Evolutionary conservation across 2,797 vertebrate species (phyloP).

Genomic region (Apogon hyalosoma): DNA sequence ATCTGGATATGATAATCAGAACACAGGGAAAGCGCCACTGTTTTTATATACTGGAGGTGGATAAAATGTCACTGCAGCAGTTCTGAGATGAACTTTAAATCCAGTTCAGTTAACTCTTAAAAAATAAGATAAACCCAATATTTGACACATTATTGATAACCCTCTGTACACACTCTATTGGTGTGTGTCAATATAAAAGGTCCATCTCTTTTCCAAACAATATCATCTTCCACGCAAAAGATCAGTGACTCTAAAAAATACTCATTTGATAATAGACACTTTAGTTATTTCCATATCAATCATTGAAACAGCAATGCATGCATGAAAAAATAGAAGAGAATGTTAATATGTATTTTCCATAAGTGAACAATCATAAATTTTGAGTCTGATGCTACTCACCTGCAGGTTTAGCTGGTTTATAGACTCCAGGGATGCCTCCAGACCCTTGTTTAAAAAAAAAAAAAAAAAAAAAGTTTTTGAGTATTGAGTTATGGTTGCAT

Average conservation of each 20-base stretch:
- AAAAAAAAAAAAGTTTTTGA: slow-evolving; percentile 26
- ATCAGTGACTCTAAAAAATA: neutral
- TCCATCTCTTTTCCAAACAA: neutral
- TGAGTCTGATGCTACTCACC: slow-evolving; percentile 70
- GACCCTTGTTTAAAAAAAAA: slow-evolving; percentile 76
- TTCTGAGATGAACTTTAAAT: neutral
- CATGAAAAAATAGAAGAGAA: slow-evolving; percentile 26
- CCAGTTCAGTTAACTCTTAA: neutral
- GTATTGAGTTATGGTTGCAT: slow-evolving; percentile 46
- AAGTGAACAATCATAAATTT: slow-evolving; percentile 30
- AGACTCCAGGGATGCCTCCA: slow-evolving; percentile 75
- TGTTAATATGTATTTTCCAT: slow-evolving; percentile 22
- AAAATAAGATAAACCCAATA: neutral
- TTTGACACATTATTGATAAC: neutral
- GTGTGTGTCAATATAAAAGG: too few relatives aligned
- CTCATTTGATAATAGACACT: neutral
- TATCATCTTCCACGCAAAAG: slow-evolving; percentile 1
- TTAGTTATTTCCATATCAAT: neutral
- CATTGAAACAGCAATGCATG: neutral
- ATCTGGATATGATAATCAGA: slow-evolving; percentile 8
- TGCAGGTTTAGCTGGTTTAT: slow-evolving; percentile 84
- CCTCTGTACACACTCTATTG: too few relatives aligned
- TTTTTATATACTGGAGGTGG: neutral
- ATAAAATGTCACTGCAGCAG: neutral
- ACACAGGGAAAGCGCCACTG: slow-evolving; percentile 3